Evolutionary conservation across 2,888 invertebrate genomes (phyloP).

Genomic region (Lutraria lutraria): DNA sequence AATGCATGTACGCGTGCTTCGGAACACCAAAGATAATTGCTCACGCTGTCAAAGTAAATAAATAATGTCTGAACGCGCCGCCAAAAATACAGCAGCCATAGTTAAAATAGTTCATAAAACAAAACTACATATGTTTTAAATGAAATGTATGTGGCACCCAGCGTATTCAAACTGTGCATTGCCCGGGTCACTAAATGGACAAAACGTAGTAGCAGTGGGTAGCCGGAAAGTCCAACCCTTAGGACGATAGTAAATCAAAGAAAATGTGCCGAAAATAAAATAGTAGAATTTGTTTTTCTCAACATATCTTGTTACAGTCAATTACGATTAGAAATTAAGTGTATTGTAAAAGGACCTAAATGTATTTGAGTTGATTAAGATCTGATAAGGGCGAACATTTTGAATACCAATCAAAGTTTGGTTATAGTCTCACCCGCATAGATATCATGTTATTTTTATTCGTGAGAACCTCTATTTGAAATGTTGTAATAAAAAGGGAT

Average conservation of each 20-base stretch:
- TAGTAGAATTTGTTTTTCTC: conserved; percentile 54
- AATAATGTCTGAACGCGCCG: conserved; percentile 51
- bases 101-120: conserved; percentile 51
- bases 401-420: conserved; percentile 17
- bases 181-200: conserved; percentile 61
- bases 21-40: conserved; percentile 30
- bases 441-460: neutral
- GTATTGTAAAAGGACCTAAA: neutral
- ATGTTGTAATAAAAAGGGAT: neutral
- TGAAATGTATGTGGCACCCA: conserved; percentile 53
- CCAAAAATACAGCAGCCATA: conserved; percentile 39
- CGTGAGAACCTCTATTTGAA: conserved; percentile 8
- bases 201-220: conserved; percentile 58
- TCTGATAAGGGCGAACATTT: conserved; percentile 14
- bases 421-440: neutral
- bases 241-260: conserved; percentile 59
- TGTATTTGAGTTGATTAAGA: conserved; percentile 12
- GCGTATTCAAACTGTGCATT: conserved; percentile 49
- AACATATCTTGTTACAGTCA: conserved; percentile 48
- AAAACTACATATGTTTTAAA: conserved; percentile 59
- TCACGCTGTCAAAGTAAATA: conserved; percentile 57
- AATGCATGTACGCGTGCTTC: conserved; percentile 58
- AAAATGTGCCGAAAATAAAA: conserved; percentile 51
- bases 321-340: conserved; percentile 21
- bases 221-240: conserved; percentile 30